Conservation (phyloP, 1,140 invertebrate species). For the Phymastichus coffea region DNA sequence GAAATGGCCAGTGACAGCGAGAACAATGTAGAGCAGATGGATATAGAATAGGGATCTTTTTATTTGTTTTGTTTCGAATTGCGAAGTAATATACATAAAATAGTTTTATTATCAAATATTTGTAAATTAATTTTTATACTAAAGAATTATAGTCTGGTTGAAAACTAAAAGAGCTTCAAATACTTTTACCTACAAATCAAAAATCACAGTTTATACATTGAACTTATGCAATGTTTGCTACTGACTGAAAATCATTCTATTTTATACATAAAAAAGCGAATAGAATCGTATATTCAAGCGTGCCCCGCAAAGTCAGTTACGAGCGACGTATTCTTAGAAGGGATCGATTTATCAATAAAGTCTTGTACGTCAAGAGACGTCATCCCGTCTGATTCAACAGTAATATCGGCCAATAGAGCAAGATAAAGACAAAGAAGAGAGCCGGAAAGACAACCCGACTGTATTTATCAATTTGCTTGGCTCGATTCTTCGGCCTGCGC, state of each 20-base stretch:
- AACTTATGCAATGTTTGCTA: too few relatives aligned
- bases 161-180: too few relatives aligned
- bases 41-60: constrained; percentile 24
- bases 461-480: constrained; percentile 46
- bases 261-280: too few relatives aligned
- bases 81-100: constrained; percentile 11
- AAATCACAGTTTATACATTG: too few relatives aligned
- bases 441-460: constrained; percentile 70
- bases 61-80: constrained; percentile 1
- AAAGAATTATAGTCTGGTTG: neutral
- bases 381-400: too few relatives aligned
- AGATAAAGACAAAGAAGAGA: constrained; percentile 71
- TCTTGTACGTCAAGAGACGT: too few relatives aligned
- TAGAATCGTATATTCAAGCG: too few relatives aligned
- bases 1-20: constrained; percentile 45
- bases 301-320: too few relatives aligned
- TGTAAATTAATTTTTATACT: constrained; percentile 15
- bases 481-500: constrained; percentile 35
- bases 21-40: constrained; percentile 41
- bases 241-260: neutral
- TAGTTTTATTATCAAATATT: neutral
- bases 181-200: too few relatives aligned
- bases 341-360: too few relatives aligned
- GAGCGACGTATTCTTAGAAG: too few relatives aligned
- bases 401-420: constrained; percentile 74